These are phyloP conservation scores for Eufriesea mexicana DNA, from an alignment of 1,140 invertebrate genomes.

Conservation along the genomic window DNA sequence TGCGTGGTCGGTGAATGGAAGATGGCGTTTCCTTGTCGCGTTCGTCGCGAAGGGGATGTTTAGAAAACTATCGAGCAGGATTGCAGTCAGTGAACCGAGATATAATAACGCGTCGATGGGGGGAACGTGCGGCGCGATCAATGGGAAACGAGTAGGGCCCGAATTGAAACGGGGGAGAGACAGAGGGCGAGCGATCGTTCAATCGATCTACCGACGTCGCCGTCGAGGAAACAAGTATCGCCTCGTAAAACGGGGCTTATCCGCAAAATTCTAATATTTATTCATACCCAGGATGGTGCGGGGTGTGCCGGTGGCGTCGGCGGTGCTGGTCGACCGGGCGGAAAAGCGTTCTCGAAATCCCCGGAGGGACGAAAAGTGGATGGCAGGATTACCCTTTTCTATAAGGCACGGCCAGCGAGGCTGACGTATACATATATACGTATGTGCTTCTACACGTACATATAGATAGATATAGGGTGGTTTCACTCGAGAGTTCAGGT, in stretches of 20 bases:
- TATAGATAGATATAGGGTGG: neutral
- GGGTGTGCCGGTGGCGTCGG: constrained; percentile 52
- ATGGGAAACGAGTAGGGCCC: constrained; percentile 2
- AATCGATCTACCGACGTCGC: constrained; percentile 74
- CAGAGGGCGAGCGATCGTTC: constrained; percentile 46
- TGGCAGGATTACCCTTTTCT: constrained; percentile 78
- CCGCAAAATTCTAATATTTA: constrained; percentile 82
- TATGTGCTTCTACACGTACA: neutral
- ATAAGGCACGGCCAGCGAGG: constrained; percentile 62
- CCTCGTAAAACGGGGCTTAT: constrained; percentile 80
- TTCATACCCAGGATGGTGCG: constrained; percentile 74
- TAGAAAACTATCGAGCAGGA: constrained; percentile 50
- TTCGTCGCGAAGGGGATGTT: constrained; percentile 20
- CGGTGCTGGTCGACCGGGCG: constrained; percentile 71
- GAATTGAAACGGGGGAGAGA: neutral
- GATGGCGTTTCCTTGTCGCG: too few relatives aligned
- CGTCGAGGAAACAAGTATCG: constrained; percentile 78
- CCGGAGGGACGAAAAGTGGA: constrained; percentile 77
- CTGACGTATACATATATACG: neutral
- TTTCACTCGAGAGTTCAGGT: constrained; percentile 25
- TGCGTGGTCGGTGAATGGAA: neutral
- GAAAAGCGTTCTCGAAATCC: constrained; percentile 79
- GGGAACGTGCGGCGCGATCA: constrained; percentile 38
- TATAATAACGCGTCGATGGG: constrained; percentile 60
- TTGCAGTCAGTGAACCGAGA: constrained; percentile 57